These are phyloP conservation scores for Drosophila hydei DNA, from an alignment of 1,140 invertebrate species.

Conservation along the genomic window DNA sequence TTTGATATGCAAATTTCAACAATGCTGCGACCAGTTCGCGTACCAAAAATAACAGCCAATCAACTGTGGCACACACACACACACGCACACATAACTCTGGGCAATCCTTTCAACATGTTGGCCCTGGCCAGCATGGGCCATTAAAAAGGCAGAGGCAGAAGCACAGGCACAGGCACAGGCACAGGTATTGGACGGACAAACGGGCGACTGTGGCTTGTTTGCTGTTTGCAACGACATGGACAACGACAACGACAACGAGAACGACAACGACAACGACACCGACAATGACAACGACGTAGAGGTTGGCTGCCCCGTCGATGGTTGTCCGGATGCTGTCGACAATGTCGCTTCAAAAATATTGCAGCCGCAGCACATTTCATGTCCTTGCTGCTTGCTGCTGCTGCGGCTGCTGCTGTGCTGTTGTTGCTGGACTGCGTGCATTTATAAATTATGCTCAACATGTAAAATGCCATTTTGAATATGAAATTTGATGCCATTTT, in stretches of 20 bases:
- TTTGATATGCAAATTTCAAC: constrained; percentile 83
- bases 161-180: constrained; percentile 4
- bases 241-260: constrained; percentile 44
- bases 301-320: constrained; percentile 57
- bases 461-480: constrained; percentile 84
- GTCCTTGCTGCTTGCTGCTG: constrained; percentile 50
- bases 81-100: constrained; percentile 55
- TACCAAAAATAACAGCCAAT: constrained; percentile 83
- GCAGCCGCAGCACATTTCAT: constrained; percentile 75
- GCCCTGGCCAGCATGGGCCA: constrained; percentile 40
- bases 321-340: constrained; percentile 50
- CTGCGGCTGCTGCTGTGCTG: constrained; percentile 11
- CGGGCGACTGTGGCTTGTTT: constrained; percentile 68
- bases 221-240: constrained; percentile 69
- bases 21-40: constrained; percentile 65
- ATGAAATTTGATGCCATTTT: constrained; percentile 84
- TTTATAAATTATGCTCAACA: constrained; percentile 84
- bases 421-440: constrained; percentile 56
- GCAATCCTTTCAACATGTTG: constrained; percentile 79
- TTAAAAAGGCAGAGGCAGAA: constrained; percentile 25
- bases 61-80: constrained; percentile 73
- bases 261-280: constrained; percentile 17
- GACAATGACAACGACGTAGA: constrained; percentile 1
- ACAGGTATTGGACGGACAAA: constrained; percentile 27
- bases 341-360: constrained; percentile 80